phyloP scores from a whole-genome alignment of 1,140 invertebrate genomes.

The Euwallacea similis region DNA sequence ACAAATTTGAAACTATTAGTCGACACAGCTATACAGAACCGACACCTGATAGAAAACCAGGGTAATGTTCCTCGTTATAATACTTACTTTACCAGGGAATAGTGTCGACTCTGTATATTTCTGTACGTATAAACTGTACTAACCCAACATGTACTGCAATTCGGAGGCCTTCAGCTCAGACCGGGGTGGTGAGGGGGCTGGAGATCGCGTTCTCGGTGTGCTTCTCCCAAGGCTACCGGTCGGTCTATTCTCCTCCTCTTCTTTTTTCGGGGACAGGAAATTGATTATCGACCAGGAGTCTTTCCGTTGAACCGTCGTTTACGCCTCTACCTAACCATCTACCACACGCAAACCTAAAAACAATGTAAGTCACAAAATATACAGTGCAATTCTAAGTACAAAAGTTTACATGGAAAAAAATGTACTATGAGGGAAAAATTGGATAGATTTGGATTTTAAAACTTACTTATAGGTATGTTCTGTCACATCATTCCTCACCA shows the following conservation, averaged over 20 bases:
- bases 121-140: constrained; percentile 23
- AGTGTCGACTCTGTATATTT: constrained; percentile 25
- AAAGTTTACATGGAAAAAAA: neutral
- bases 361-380: neutral
- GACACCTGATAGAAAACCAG: constrained; percentile 15
- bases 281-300: constrained; percentile 90
- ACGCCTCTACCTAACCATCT: constrained; percentile 95
- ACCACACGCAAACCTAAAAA: constrained; percentile 88
- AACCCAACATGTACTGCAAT: constrained; percentile 62
- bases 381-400: too few species aligned
- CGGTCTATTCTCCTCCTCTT: constrained; percentile 65
- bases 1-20: neutral
- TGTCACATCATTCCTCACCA: constrained; percentile 93
- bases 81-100: constrained; percentile 8
- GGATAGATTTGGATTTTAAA: neutral
- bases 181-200: constrained; percentile 50
- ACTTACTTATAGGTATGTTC: constrained; percentile 88
- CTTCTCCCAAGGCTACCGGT: constrained; percentile 57
- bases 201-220: constrained; percentile 50
- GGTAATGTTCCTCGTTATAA: neutral
- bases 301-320: constrained; percentile 95
- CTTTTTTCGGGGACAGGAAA: constrained; percentile 66
- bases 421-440: neutral
- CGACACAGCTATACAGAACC: constrained; percentile 19
- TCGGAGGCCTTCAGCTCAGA: constrained; percentile 57